Percentiles rank a stretch among this genome's conserved stretches.
These are phyloP conservation scores for Mesochorus sp. DNA, from an alignment of 2,888 invertebrate genomes.

Conservation along the genomic window DNA sequence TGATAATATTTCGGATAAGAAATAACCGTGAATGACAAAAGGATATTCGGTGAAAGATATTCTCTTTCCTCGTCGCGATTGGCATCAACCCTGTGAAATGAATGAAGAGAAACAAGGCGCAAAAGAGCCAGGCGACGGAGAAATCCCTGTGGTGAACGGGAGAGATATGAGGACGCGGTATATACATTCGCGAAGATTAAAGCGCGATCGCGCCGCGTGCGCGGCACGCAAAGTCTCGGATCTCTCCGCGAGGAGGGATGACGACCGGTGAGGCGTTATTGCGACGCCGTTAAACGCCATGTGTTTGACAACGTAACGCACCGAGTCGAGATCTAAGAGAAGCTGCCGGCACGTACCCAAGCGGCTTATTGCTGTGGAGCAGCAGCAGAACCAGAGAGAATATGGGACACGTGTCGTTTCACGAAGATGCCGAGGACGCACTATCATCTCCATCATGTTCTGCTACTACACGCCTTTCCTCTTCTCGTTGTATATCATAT, in stretches of 20 bases:
- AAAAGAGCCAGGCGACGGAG: slow-evolving; percentile 18
- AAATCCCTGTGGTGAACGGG: slow-evolving; percentile 51
- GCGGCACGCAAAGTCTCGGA: slow-evolving; percentile 33
- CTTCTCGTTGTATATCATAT: background rate
- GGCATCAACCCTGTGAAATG: slow-evolving; percentile 45
- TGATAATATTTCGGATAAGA: slow-evolving; percentile 12
- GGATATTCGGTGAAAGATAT: slow-evolving; percentile 27
- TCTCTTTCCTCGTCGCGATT: background rate
- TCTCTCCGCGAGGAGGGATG: slow-evolving; percentile 66
- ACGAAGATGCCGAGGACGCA: slow-evolving; percentile 63
- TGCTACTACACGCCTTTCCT: slow-evolving; percentile 23
- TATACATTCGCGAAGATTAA: slow-evolving; percentile 52
- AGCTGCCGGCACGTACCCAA: slow-evolving; percentile 56
- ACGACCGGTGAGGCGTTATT: slow-evolving; percentile 71
- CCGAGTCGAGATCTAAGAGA: slow-evolving; percentile 76
- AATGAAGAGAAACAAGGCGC: slow-evolving; percentile 13
- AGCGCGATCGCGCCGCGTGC: slow-evolving; percentile 51
- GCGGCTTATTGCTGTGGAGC: slow-evolving; percentile 64
- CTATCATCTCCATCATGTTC: slow-evolving; percentile 56
- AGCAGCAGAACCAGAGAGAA: too few relatives aligned
- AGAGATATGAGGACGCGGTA: slow-evolving; percentile 22
- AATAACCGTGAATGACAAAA: slow-evolving; percentile 50
- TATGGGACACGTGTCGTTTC: slow-evolving; percentile 77
- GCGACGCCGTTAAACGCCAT: slow-evolving; percentile 78
- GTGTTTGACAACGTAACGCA: slow-evolving; percentile 80